Percentiles rank a stretch among this genome's conserved stretches.
Evolutionary conservation across 2,113 vertebrate genomes (phyloP).

Genomic region (Rhodinocichla rosea): DNA sequence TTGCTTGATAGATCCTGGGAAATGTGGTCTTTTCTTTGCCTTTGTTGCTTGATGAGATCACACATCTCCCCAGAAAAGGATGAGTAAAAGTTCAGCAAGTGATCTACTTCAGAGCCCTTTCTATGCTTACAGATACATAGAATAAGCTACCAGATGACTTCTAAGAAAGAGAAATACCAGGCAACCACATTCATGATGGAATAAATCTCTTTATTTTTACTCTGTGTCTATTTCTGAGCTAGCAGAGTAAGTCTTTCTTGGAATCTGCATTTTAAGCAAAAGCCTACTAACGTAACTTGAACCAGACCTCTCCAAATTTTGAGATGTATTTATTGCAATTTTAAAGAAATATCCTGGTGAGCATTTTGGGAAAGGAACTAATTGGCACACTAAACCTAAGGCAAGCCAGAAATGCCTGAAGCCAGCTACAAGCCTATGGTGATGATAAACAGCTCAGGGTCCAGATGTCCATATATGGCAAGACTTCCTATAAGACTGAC

Average conservation of each 20-base stretch:
- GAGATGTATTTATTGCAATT: slow-evolving; percentile 59
- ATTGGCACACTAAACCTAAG: slow-evolving; percentile 46
- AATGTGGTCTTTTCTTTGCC: neutral
- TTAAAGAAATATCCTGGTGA: slow-evolving; percentile 58
- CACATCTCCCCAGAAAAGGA: neutral
- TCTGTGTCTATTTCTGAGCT: slow-evolving; percentile 48
- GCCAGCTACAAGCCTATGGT: slow-evolving; percentile 25
- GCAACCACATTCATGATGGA: slow-evolving; percentile 38
- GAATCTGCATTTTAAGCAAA: slow-evolving; percentile 65
- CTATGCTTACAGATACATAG: neutral
- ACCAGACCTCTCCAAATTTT: slow-evolving; percentile 40
- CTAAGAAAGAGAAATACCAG: slow-evolving; percentile 54
- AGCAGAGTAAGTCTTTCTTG: slow-evolving; percentile 4
- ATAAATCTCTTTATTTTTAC: slow-evolving; percentile 46
- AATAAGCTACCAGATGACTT: slow-evolving; percentile 45
- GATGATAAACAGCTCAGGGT: slow-evolving; percentile 67
- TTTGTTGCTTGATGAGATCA: neutral
- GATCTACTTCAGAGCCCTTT: neutral
- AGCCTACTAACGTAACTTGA: slow-evolving; percentile 43
- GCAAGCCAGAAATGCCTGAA: slow-evolving; percentile 41
- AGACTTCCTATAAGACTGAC: slow-evolving; percentile 84
- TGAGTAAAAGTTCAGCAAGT: neutral
- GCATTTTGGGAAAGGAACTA: slow-evolving; percentile 48
- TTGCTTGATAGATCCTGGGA: neutral
- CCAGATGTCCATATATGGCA: slow-evolving; percentile 86